These are phyloP conservation scores for Acanthosepion esculentum DNA, from an alignment of 2,888 invertebrate species.

Conservation along the genomic window DNA sequence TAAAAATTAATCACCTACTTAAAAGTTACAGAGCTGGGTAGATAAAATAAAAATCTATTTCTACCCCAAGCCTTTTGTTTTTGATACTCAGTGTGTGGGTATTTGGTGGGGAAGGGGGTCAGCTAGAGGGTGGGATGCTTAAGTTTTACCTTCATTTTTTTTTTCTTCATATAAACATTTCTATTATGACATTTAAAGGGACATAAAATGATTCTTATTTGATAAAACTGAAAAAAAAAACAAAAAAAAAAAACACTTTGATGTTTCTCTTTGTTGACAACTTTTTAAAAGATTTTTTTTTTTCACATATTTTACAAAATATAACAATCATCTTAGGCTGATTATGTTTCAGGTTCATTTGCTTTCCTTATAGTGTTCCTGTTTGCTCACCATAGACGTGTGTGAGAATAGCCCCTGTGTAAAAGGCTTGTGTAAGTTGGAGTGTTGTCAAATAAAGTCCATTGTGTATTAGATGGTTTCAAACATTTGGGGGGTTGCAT, in stretches of 20 bases:
- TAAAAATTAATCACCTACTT: no score
- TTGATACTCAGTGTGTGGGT: no score
- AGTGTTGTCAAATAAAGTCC: background rate
- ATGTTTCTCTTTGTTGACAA: background rate
- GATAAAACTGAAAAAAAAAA: background rate
- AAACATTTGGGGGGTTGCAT: background rate
- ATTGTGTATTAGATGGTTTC: background rate
- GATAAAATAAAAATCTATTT: no score
- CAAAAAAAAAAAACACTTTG: background rate
- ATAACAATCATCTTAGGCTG: background rate
- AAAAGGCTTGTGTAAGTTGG: background rate
- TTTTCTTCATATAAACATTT: no score
- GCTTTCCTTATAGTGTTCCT: background rate
- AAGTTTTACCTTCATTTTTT: no score
- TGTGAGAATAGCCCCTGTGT: slow-evolving; percentile 21
- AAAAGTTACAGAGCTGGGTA: no score
- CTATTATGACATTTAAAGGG: no score
- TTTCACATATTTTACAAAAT: background rate
- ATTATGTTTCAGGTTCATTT: background rate
- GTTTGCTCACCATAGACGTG: slow-evolving; percentile 11
- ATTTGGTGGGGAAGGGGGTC: no score
- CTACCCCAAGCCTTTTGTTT: no score
- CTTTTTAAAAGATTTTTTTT: no score
- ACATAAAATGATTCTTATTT: background rate
- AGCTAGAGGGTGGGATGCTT: no score